phyloP scores from a whole-genome alignment of 2,113 vertebrate species.

The Enhydra lutris region DNA sequence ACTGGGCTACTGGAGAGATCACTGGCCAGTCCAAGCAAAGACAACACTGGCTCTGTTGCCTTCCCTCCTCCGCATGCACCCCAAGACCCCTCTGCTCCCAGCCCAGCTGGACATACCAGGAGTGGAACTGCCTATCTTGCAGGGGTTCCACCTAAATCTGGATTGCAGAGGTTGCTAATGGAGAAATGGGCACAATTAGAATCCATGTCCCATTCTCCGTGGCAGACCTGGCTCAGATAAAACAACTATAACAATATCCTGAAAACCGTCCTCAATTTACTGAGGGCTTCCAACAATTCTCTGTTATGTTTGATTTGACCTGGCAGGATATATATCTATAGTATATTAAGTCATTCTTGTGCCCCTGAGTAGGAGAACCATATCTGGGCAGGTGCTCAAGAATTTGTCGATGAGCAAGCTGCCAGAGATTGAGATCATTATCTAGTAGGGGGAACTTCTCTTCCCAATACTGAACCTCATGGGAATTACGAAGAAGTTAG shows the following conservation, averaged over 20 bases:
- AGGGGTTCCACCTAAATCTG: not conserved
- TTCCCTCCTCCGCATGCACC: not conserved
- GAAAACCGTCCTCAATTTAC: not conserved
- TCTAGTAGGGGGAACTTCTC: not conserved
- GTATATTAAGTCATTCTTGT: not conserved
- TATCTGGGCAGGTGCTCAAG: not conserved
- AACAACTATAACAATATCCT: not conserved
- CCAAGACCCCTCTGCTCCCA: not conserved
- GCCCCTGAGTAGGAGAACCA: not conserved
- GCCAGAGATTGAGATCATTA: not conserved
- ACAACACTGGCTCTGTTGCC: not conserved
- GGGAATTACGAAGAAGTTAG: not conserved
- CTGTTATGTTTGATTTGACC: not conserved
- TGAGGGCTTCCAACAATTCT: not conserved
- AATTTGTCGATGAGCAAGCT: not conserved
- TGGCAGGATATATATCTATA: not conserved
- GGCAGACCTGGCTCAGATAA: not conserved
- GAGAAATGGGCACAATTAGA: not conserved
- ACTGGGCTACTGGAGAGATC: not conserved
- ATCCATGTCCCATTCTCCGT: not conserved
- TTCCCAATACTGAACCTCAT: not conserved
- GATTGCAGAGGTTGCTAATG: not conserved
- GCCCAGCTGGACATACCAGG: not conserved
- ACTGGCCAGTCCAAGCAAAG: not conserved
- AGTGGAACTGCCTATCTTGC: not conserved